Base-by-base conservation (phyloP, 2,888 invertebrate genomes). In the Athalia circularis region DNA sequence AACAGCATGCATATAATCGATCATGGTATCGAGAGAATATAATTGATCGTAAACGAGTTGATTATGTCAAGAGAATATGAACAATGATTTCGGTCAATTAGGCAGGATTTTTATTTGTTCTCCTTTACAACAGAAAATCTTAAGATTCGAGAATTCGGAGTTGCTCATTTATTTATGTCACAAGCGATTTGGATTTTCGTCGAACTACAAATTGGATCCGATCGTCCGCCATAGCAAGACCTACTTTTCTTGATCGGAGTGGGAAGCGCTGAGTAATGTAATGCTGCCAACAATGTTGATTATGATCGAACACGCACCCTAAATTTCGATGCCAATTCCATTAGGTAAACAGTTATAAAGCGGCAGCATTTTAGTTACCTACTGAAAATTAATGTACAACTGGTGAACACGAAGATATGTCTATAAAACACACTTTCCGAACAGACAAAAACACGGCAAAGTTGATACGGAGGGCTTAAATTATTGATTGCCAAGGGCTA, bases 401-500 rank as follows among this genome's bases (percentile, higher is more conserved):
- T 9, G 54, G 54, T 54, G n/a, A 54, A 9, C 11, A 11, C 11
- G 54, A 7, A 4, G 54, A 54, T 54, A 54, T 9, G 54, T n/a
- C 29, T 29, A 29, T 29, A 29, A 29, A 29, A 29, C 29, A 0
- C 29, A 29, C 29, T 29, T 29, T 29, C 29, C 29, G 29, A 57
- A 15, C 57, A 11, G 11, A 4, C 11, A 15, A 15, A 50, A 15
- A 9, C 50, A 7, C 7, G 9, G 5, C 9, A 15, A 29, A 48
- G 48, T 29, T 29, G 29, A 29, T 29, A 50, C 29, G 9, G 29
- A 43, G 5, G 15, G 65, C 13, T 65, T n/a, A 29, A 45, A 13
- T 59, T 15, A 72, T 47, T 29, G 59, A 72, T 59, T 59, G 59
- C 47, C n/a, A 15, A n/a, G 13, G n/a, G 57, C 9, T 57, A 54